Evolutionary conservation across 2,113 vertebrate genomes (phyloP), one percentile per base, ranked within the genome.

Genomic region (Symphodus melops): DNA sequence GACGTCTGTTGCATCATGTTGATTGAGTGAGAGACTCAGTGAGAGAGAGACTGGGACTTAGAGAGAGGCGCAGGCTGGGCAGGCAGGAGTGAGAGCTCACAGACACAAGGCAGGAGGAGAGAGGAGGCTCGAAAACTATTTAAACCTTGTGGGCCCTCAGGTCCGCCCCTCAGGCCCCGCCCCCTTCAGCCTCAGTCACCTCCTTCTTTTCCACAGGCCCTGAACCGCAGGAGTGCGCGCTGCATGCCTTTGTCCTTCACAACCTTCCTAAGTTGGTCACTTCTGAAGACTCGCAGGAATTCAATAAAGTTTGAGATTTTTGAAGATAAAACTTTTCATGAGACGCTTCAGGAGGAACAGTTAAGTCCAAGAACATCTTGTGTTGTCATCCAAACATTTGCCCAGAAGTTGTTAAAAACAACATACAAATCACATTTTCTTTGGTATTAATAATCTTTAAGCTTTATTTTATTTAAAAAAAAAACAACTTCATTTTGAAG

Each of bases 61-160:
- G 57, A 85, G 53, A 82, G 70, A 85, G 54, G 48, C 64, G 63
- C 82, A 58, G 64, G 56, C 83, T 84, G 78, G 77, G 78, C 16
- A 48, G 78, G 74, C 79, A 85, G 68, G 71, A 81, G 71, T 74
- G 61, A 69, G 68, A 92, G 83, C 86, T 82, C 89, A 91, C 88
- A 92, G 83, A 89, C 85, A 93, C 81, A 91, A 90, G 77, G 85
- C 90, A 92, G 89, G 56, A 87, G 81, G 58, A 90, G 78, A 92
- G 69, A 61, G 75, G 51, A 88, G 86, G 81, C 84, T 58, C 37
- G 51, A 77, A 71, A 74, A 89, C 78, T 93, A 91, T 94, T 91
- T 94, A 94, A 88, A 90, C 79, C 87, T 72, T 77, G 67, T 70
- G 75, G 90, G 87, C 78, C 83, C 75, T 61, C 55, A 55, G 88